Base-by-base conservation (phyloP, 2,888 invertebrate genomes). In the Entomobrya multifasciata region DNA sequence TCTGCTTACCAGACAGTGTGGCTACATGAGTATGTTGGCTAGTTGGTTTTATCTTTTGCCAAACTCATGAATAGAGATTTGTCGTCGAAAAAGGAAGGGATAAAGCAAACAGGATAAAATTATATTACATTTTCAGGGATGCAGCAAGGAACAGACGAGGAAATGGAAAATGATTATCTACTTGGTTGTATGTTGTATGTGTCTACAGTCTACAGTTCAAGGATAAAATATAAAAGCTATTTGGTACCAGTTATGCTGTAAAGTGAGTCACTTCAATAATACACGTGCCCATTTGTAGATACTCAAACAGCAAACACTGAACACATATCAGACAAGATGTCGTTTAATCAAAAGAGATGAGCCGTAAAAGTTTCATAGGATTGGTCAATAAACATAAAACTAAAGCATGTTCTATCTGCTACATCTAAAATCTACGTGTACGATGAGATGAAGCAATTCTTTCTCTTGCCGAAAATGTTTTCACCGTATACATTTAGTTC, bases 351-450 rank as follows among this genome's bases (percentile, higher is more conserved):
- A 74, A 82, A 30, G 62, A 74, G 62, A 62, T 82, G 82, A 82
- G 62, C 60, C 57, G 74, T 82, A 74, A 74, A 74, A 74, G 74
- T 74, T 82, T 41, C 22, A 22, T 36, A 30, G 74, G 62, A 82
- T 82, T 60, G 82, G 62, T 47, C 72, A 74, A 82, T 82, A 82
- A 82, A 62, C 82, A 82, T 82, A 82, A 82, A 82, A 82, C 82
- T 36, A 82, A 60, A 82, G 74, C 44, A 44, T 72, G 70, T 49
- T 52, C 52, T 20, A 52, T 62, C 65, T 62, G 47, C 67, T 49
- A 79, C 72, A 52, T 44, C 52, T 57, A n/a, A n/a, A n/a, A n/a
- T n/a, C n/a, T n/a, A n/a, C n/a, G n/a, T n/a, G n/a, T n/a, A n/a
- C n/a, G n/a, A n/a, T n/a, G n/a, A n/a, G n/a, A n/a, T n/a, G n/a